Percentiles rank a stretch among this genome's conserved stretches.
phyloP scores from a whole-genome alignment of 2,113 vertebrate genomes.

The Prinia subflava region DNA sequence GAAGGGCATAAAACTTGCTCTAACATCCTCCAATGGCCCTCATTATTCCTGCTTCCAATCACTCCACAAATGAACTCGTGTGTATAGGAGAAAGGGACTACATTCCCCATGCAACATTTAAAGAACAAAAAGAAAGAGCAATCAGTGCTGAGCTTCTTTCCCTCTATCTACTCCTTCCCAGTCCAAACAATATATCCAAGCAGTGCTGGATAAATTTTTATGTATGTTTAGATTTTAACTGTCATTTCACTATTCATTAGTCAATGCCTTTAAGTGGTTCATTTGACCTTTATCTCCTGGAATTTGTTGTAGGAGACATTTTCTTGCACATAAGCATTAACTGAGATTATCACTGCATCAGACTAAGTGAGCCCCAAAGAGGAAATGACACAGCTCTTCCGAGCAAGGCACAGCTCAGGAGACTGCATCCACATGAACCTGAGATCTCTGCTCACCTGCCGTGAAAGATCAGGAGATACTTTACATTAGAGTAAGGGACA shows the following conservation, averaged over 20 bases:
- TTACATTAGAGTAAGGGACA: background rate
- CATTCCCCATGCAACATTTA: background rate
- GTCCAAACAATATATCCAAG: background rate
- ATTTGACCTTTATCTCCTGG: background rate
- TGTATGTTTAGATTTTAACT: background rate
- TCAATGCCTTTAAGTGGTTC: background rate
- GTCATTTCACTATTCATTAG: background rate
- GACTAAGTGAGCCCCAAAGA: background rate
- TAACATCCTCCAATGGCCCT: background rate
- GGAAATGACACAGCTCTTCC: background rate
- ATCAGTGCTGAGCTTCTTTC: background rate
- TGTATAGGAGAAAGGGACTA: background rate
- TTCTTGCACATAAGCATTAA: background rate
- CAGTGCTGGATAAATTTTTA: background rate
- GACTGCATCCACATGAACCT: background rate
- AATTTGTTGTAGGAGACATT: background rate
- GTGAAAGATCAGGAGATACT: background rate
- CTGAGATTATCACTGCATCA: background rate
- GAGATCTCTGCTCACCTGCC: background rate
- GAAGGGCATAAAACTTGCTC: background rate
- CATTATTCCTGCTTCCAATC: background rate
- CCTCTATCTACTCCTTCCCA: background rate
- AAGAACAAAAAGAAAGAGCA: background rate
- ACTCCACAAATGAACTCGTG: background rate
- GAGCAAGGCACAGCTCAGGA: background rate